Conservation (phyloP, 2,113 vertebrate genomes). For the Erythrocercus mccallii region DNA sequence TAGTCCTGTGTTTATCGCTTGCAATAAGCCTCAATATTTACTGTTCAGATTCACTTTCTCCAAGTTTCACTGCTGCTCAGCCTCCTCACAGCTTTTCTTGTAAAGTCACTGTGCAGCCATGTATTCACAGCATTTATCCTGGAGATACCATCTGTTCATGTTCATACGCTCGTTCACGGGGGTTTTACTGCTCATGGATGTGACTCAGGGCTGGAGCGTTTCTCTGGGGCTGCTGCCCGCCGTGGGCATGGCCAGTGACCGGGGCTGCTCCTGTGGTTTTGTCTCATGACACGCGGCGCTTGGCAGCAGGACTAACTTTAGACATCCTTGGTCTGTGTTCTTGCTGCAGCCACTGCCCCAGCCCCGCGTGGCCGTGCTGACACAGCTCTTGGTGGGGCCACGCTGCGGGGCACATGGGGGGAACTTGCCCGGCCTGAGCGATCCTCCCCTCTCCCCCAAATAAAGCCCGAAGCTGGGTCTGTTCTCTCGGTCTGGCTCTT, state of each 20-base stretch:
- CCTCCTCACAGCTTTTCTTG: not conserved
- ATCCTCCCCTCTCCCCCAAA: not conserved
- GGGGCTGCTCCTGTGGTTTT: not conserved
- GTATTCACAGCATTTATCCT: not conserved
- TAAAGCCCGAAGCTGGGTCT: not conserved
- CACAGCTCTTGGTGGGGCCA: not conserved
- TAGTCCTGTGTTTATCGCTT: not conserved
- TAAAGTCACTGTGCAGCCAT: not conserved
- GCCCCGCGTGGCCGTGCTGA: not conserved
- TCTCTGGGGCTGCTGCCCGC: not conserved
- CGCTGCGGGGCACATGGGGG: not conserved
- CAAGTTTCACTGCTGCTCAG: not conserved
- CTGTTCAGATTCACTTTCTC: not conserved
- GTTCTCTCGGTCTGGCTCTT: not conserved
- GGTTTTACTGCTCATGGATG: not conserved
- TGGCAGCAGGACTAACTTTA: not conserved
- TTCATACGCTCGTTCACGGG: fast-evolving
- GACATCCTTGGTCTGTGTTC: not conserved
- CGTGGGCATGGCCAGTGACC: not conserved
- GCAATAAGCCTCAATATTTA: not conserved
- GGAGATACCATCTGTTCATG: not conserved
- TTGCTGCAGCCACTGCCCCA: not conserved
- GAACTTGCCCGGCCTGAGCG: not conserved
- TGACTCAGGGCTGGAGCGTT: not conserved
- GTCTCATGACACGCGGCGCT: not conserved